Evolutionary conservation across 2,113 vertebrate genomes (phyloP).

Genomic region (Lipotes vexillifer): DNA sequence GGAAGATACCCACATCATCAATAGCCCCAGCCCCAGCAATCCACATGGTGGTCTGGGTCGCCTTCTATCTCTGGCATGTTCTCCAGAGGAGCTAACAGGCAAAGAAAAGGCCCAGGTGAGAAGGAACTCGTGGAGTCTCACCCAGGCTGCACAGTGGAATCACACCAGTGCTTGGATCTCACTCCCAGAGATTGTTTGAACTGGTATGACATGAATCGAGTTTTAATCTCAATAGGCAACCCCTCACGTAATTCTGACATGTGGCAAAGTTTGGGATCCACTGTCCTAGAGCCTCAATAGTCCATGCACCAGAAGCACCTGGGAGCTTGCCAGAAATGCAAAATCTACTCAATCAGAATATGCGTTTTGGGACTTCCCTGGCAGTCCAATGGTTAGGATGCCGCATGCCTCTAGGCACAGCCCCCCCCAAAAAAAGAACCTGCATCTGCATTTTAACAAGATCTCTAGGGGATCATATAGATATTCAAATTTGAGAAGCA

Average conservation of each 20-base stretch:
- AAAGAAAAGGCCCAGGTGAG: neutral
- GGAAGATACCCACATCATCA: neutral
- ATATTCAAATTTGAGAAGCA: neutral
- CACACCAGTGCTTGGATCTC: neutral
- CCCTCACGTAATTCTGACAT: neutral
- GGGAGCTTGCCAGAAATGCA: neutral
- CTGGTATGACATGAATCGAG: neutral
- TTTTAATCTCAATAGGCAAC: neutral
- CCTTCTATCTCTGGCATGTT: neutral
- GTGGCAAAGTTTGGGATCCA: neutral
- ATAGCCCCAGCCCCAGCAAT: neutral
- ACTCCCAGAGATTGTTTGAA: neutral
- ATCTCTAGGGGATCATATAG: neutral
- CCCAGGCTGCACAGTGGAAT: neutral
- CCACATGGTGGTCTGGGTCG: neutral
- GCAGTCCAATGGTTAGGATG: too few relatives aligned
- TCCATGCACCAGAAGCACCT: neutral
- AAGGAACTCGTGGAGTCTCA: neutral
- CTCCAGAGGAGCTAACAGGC: neutral
- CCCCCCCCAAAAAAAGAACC: too few relatives aligned
- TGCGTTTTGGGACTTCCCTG: too few relatives aligned
- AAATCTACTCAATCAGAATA: neutral
- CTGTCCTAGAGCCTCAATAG: neutral
- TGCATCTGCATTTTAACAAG: neutral
- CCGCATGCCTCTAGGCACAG: too few relatives aligned